phyloP scores from a whole-genome alignment of 2,113 vertebrate species.

The Echinops telfairi region DNA sequence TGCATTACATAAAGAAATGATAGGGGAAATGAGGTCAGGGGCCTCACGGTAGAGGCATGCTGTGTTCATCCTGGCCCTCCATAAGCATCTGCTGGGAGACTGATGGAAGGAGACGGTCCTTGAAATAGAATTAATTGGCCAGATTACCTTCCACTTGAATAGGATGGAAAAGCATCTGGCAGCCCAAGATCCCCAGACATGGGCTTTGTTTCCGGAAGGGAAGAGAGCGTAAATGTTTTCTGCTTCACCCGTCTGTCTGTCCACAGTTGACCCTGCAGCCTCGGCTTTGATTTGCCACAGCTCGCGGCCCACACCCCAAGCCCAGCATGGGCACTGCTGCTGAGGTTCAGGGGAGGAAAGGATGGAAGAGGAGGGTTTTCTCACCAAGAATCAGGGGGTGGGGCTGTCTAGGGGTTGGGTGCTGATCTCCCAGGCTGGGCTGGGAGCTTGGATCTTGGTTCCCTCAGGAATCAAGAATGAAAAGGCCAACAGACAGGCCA shows the following conservation, averaged over 20 bases:
- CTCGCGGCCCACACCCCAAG: background rate
- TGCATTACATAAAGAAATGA: background rate
- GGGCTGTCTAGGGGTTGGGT: background rate
- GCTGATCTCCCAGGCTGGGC: background rate
- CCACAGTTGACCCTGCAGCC: background rate
- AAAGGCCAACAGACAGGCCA: constrained; percentile 11
- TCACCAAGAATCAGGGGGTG: background rate
- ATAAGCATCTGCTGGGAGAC: background rate
- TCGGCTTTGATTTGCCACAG: constrained; percentile 1
- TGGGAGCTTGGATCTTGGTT: background rate
- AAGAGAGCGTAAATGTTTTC: background rate
- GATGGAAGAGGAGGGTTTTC: background rate
- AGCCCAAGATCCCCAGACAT: background rate
- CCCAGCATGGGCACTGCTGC: no score
- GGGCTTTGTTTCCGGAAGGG: background rate
- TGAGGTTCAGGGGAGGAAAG: background rate
- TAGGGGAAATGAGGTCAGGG: background rate
- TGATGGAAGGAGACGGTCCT: background rate
- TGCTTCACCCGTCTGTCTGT: background rate
- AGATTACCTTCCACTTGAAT: background rate
- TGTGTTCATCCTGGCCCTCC: background rate
- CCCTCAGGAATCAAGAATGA: constrained; percentile 16
- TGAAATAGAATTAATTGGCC: constrained; percentile 29
- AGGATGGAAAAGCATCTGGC: background rate
- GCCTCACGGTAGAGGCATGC: background rate